Conservation (phyloP, 2,113 vertebrate genomes). For the Amazona guildingii region DNA sequence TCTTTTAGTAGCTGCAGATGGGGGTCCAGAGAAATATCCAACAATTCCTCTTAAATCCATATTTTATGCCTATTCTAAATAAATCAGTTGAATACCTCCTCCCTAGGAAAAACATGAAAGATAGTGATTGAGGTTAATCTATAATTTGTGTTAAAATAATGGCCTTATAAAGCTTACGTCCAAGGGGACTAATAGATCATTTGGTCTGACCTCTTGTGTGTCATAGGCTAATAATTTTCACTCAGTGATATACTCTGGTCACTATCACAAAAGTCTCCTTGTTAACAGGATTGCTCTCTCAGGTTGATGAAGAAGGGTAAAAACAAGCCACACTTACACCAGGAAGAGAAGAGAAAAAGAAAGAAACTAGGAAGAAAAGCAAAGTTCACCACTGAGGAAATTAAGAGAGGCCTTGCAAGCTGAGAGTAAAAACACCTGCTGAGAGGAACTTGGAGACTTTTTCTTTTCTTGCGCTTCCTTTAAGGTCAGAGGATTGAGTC, state of each 20-base stretch:
- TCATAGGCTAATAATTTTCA: constrained; percentile 25
- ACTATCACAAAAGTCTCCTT: background rate
- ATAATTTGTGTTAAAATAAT: background rate
- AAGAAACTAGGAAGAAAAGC: background rate
- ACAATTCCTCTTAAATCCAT: background rate
- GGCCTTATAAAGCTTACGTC: background rate
- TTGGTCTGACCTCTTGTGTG: background rate
- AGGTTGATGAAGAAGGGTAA: background rate
- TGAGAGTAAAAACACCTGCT: background rate
- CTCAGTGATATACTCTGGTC: background rate
- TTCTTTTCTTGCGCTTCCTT: background rate
- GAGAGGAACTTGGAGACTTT: background rate
- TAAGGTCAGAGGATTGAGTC: background rate
- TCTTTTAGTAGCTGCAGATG: background rate
- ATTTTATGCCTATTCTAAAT: background rate
- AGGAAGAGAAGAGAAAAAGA: background rate
- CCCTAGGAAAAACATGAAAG: background rate
- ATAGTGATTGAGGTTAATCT: background rate
- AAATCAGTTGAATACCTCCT: background rate
- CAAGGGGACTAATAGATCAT: background rate
- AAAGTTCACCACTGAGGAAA: background rate
- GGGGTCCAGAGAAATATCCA: background rate
- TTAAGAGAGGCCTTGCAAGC: background rate
- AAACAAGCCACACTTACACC: background rate
- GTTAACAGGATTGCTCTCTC: background rate